These are phyloP conservation scores for Poecile montanus DNA, from an alignment of 2,797 vertebrate genomes.

Conservation along the genomic window DNA sequence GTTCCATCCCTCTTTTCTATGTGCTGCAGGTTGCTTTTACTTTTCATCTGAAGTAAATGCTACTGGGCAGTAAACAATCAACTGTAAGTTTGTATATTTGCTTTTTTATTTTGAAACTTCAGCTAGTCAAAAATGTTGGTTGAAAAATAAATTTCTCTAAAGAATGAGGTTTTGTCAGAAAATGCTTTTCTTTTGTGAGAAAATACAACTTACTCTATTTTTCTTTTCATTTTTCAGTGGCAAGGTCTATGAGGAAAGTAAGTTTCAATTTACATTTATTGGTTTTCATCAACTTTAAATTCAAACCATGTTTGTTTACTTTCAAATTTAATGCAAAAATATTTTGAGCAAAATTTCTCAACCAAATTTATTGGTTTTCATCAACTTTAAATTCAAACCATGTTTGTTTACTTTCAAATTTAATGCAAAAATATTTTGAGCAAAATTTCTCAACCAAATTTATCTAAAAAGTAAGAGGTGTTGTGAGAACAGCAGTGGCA, in stretches of 20 bases:
- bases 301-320: not conserved
- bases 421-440: not conserved
- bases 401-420: not conserved
- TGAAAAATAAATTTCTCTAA: not conserved
- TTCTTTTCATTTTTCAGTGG: not conserved
- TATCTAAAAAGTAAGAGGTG: not conserved
- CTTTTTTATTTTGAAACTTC: conserved; percentile 16
- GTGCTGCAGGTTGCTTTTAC: not conserved
- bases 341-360: not conserved
- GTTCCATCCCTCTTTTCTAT: not conserved
- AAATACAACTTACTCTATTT: not conserved
- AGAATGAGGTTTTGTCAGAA: not conserved
- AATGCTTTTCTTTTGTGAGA: not conserved
- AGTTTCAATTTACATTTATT: not conserved
- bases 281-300: not conserved
- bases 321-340: not conserved
- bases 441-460: not conserved
- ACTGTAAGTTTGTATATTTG: not conserved
- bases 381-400: not conserved
- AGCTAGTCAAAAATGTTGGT: not conserved
- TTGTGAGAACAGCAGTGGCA: not conserved
- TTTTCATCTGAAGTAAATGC: not conserved
- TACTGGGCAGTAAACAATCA: not conserved
- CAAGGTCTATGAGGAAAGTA: not conserved
- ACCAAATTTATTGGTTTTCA: not conserved